phyloP scores from a whole-genome alignment of 2,797 vertebrate species.

The Danio jaintianensis region DNA sequence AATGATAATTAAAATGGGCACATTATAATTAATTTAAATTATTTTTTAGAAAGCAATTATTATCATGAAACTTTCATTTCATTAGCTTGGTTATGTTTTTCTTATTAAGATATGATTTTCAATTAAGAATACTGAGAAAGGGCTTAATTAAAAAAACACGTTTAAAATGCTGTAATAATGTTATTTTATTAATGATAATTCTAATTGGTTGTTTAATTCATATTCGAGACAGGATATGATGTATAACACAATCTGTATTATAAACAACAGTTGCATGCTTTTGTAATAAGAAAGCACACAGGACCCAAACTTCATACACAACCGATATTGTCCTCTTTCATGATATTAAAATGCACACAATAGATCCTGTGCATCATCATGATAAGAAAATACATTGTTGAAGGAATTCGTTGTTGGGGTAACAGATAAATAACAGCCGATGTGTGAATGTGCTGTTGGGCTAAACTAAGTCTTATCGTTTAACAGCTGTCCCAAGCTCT shows the following conservation, averaged over 20 bases:
- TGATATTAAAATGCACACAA: not conserved
- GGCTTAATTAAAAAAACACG: too few relatives aligned
- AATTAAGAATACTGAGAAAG: too few relatives aligned
- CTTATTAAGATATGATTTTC: not conserved
- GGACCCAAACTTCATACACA: not conserved
- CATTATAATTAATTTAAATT: not conserved
- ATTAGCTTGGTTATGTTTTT: not conserved
- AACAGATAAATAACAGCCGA: not conserved
- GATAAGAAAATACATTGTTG: not conserved
- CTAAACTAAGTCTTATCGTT: conserved; percentile 25
- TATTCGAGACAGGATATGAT: not conserved
- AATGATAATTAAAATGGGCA: not conserved
- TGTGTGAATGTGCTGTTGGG: not conserved
- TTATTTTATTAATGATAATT: not conserved
- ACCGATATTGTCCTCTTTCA: too few relatives aligned
- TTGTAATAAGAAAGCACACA: not conserved
- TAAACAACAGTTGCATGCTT: not conserved
- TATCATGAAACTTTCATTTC: not conserved
- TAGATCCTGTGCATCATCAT: not conserved
- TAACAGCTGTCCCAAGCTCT: conserved; percentile 83
- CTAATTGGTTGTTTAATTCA: not conserved
- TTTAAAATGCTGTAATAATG: too few relatives aligned
- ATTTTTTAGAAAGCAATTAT: not conserved
- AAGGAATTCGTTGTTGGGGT: not conserved
- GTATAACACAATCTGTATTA: not conserved